phyloP scores from a whole-genome alignment of 1,140 invertebrate species.

The Aporrectodea caliginosa region DNA sequence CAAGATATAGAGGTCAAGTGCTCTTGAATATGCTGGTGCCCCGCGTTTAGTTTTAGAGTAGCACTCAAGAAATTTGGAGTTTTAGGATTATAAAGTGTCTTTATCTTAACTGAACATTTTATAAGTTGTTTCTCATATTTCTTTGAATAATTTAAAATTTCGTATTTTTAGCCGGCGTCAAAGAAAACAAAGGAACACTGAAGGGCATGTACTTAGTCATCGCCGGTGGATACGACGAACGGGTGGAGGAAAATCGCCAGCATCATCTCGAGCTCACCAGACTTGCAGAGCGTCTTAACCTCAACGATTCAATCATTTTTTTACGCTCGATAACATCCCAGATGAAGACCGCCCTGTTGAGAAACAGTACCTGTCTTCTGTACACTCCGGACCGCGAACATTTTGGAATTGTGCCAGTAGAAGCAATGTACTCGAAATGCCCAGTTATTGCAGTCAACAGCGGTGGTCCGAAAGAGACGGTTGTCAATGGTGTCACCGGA shows the following conservation, averaged over 20 bases:
- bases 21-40: no score
- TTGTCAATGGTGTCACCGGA: constrained; percentile 82
- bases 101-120: no score
- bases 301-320: constrained; percentile 76
- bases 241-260: constrained; percentile 82
- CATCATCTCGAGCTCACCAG: constrained; percentile 75
- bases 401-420: constrained; percentile 98
- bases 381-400: constrained; percentile 97
- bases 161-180: constrained; percentile 42
- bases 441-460: constrained; percentile 92
- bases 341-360: constrained; percentile 75
- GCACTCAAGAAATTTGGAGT: no score
- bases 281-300: constrained; percentile 63
- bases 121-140: no score
- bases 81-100: no score
- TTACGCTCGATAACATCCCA: constrained; percentile 80
- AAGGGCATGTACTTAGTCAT: constrained; percentile 76
- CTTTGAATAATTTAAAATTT: no score
- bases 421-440: constrained; percentile 90
- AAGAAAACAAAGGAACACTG: constrained; percentile 56
- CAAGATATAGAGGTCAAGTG: no score
- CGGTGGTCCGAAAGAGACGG: constrained; percentile 92
- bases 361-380: constrained; percentile 71
- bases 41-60: no score
- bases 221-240: constrained; percentile 92